Base-by-base conservation (phyloP, 2,797 vertebrate species). In the Malacoraja senta region DNA sequence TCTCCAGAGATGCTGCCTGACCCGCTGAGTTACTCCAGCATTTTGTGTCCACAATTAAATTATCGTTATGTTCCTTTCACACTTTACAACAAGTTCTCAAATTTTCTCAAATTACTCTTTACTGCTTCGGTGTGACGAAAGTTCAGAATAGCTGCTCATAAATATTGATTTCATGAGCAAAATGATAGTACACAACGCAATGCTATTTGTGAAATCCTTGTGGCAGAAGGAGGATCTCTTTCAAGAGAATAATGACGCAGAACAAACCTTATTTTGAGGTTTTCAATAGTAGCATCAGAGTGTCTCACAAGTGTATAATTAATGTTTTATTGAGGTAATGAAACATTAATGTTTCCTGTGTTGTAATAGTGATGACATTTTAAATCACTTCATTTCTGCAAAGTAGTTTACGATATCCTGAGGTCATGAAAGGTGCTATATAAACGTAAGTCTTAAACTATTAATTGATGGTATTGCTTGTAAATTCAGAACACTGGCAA, bases 271-370 rank as follows among this genome's bases (percentile, higher is more conserved):
- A 3, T 53, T 63, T n/a, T 86, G 58, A 63, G 1, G 68, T 29
- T n/a, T 63, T 29, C 29, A 65, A n/a, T 63, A 32, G n/a, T 65
- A 63, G n/a, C 29, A 86, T 86, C 83, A 86, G 1, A 65, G 8
- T 63, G n/a, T 63, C 58, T 86, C 4, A 86, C 29, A 15, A 61
- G 15, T 84, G 83, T n/a, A n/a, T 65, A 63, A 86, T 86, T 86
- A 86, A 84, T 61, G 81, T 58, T 61, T 84, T 61, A 84, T 84
- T 84, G 81, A 44, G 35, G 17, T 80, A 80, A 83, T 83, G 26
- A 65, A 86, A 86, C 26, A 65, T 86, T 32, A 63, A 86, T 65
- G 61, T 86, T 86, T 86, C 29, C 58, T 86, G 53, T 15, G 63
- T 61, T 63, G 17, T 13, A 65, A 86, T 9, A 65, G 29, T 86